phyloP scores from a whole-genome alignment of 2,888 invertebrate species.

The Ophonus ardosiacus region DNA sequence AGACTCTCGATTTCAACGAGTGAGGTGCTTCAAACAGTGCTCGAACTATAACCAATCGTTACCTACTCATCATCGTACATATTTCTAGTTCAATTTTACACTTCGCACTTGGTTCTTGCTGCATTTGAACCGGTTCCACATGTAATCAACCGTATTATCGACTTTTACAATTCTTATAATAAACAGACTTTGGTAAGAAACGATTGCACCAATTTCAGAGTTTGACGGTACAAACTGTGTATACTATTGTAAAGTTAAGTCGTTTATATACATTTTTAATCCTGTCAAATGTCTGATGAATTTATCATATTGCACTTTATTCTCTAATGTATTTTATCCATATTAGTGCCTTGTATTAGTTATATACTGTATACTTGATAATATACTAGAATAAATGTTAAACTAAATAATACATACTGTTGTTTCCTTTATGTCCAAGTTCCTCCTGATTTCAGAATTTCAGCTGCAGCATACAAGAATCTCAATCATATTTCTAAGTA shows the following conservation, averaged over 20 bases:
- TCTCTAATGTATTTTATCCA: conserved; percentile 62
- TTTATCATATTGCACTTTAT: conserved; percentile 59
- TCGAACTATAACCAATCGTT: conserved; percentile 44
- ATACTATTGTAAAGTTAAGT: conserved; percentile 62
- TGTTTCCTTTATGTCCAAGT: conserved; percentile 28
- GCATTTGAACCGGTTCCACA: conserved; percentile 28
- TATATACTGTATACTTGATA: conserved; percentile 61
- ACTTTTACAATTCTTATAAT: conserved; percentile 51
- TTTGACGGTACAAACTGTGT: conserved; percentile 64
- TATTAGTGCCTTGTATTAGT: conserved; percentile 63
- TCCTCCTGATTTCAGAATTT: not conserved
- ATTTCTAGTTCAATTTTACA: conserved; percentile 52
- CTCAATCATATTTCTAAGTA: not conserved
- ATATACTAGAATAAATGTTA: conserved; percentile 60
- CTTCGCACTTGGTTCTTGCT: conserved; percentile 50
- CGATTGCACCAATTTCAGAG: conserved; percentile 63
- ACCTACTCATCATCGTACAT: conserved; percentile 39
- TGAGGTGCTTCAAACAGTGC: conserved; percentile 26
- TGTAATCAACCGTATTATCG: conserved; percentile 48
- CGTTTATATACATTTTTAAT: conserved; percentile 63
- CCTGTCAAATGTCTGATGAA: conserved; percentile 62
- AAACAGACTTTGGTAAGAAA: conserved; percentile 57
- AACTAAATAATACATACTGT: conserved; percentile 23
- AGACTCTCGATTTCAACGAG: conserved; percentile 33
- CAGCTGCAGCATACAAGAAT: no score